Evolutionary conservation across 2,113 vertebrate genomes (phyloP).

Genomic region (Progne subis): DNA sequence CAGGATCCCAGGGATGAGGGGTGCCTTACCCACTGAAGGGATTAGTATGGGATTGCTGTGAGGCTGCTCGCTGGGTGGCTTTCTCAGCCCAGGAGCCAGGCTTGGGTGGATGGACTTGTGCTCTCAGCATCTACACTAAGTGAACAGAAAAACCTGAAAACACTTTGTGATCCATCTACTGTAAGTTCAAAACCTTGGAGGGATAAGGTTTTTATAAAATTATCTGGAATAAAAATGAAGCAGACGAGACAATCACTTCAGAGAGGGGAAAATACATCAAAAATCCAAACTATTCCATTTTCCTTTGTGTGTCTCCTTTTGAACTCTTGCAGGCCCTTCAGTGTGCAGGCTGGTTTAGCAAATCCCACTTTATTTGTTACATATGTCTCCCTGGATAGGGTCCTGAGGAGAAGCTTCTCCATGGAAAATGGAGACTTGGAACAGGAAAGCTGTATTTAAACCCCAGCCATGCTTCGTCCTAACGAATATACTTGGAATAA

Average conservation of each 20-base stretch:
- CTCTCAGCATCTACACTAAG: not conserved
- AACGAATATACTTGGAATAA: conserved; percentile 3
- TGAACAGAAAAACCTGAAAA: not conserved
- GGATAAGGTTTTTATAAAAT: not conserved
- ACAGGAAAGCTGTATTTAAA: conserved; percentile 49
- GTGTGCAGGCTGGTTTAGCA: not conserved
- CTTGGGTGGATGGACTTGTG: not conserved
- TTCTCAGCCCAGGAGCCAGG: not conserved
- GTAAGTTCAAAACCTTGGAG: not conserved
- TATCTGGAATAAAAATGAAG: not conserved
- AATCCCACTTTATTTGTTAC: conserved; percentile 6
- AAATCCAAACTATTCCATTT: not conserved
- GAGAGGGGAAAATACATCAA: not conserved
- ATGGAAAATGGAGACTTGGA: conserved; percentile 34
- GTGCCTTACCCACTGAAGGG: not conserved
- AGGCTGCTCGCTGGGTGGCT: not conserved
- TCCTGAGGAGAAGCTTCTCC: not conserved
- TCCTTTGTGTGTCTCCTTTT: not conserved
- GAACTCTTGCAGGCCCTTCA: conserved; percentile 5
- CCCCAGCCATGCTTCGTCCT: not conserved
- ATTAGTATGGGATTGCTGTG: not conserved
- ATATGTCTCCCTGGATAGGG: not conserved
- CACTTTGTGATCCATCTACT: not conserved
- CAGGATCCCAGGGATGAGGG: not conserved
- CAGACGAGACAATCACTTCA: not conserved